Base-by-base conservation (phyloP, 1,140 invertebrate species). In the Danaus melanippus region DNA sequence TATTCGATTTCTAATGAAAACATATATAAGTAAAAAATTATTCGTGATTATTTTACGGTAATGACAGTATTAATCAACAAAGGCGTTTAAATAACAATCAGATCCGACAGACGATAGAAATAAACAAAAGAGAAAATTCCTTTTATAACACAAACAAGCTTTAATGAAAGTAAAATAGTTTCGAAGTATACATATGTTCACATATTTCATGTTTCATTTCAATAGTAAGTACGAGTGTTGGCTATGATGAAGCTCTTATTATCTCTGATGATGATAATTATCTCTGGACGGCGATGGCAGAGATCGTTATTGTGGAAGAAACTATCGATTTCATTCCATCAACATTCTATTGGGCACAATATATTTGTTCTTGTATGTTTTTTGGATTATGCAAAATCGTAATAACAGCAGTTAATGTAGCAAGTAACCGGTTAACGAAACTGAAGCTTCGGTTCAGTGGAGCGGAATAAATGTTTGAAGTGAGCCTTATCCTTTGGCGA, bases 261-360 rank as follows among this genome's bases (percentile, higher is more conserved):
- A 5, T 32, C 41, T 9, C 10, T 15, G 41, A 43, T 48, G 46
- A 43, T 55, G 43, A 55, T 55, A 55, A 48, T 46, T 48, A 55
- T 49, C 43, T 47, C 45, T 48, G 9, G 39, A 12, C 21, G 15
- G 21, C 21, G 21, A 32, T 32, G 21, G 2, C 0, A 5, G 7
- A 32, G 21, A 32, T 32, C 6, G 21, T 32, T 2, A 32, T 32
- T 32, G 21, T 32, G 21, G 17, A 21, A 21, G 17, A 32, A 32
- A 32, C 21, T 32, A 1, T 7, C 21, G 7, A 32, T 32, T 4
- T 7, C 0, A 32, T 32, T 32, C 21, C 1, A 1, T 15, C 6
- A 32, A 32, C 21, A 7, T 32, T 32, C 6, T 32, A 32, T 32
- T 32, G 21, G 21, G 21, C 21, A 32, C 21, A 3, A 4, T 32